A percentile compares a stretch with the other conserved stretches of the same genome.
Conservation (phyloP, 2,888 invertebrate species). For the Hermaeophaga mercurialis region DNA sequence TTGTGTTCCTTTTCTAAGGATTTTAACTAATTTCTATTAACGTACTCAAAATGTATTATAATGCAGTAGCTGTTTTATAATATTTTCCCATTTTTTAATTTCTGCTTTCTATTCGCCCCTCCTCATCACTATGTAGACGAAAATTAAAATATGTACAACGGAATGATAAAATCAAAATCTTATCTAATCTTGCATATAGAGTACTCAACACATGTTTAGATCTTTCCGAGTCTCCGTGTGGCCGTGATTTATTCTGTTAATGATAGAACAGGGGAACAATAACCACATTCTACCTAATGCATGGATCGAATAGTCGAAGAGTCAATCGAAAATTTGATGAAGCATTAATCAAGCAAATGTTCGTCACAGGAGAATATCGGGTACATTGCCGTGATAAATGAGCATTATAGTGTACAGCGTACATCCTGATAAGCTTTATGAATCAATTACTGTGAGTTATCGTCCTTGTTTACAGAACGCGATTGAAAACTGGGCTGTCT, state of each 20-base stretch:
- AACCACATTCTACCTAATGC: background rate
- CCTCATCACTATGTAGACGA: too few relatives aligned
- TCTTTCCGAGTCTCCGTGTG: background rate
- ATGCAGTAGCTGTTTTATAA: too few relatives aligned
- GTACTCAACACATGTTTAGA: background rate
- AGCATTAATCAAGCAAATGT: background rate
- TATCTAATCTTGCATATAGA: too few relatives aligned
- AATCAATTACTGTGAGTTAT: background rate
- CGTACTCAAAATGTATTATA: too few relatives aligned
- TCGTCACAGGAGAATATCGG: background rate
- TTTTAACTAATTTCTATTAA: too few relatives aligned
- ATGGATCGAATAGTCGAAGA: background rate
- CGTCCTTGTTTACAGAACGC: background rate
- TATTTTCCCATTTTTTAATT: too few relatives aligned
- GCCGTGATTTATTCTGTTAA: background rate
- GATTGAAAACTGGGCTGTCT: background rate
- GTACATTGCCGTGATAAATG: background rate
- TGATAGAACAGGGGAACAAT: background rate
- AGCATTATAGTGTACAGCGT: background rate
- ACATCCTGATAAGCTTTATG: background rate
- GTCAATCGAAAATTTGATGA: background rate
- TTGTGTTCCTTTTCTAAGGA: too few relatives aligned
- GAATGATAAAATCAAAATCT: too few relatives aligned
- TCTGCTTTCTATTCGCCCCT: too few relatives aligned
- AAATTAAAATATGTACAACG: too few relatives aligned